A percentile compares a stretch with the other conserved stretches of the same genome.
These are phyloP conservation scores for Onychomys arenicola DNA, from an alignment of 2,797 vertebrate species.

Conservation along the genomic window DNA sequence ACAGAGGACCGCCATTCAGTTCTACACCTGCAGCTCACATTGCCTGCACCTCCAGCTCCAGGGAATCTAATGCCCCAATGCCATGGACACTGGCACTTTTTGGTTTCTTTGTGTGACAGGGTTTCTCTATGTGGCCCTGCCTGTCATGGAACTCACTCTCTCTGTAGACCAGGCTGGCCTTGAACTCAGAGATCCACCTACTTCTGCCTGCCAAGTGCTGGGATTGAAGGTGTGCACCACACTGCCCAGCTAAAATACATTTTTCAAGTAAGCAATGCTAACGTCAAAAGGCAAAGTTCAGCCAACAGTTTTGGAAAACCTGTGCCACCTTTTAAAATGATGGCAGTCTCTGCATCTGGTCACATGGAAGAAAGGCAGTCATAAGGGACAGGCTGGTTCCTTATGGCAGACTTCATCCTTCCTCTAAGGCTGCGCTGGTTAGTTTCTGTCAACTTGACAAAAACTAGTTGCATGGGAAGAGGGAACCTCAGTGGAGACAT, in stretches of 20 bases:
- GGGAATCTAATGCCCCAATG: too few species aligned
- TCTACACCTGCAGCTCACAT: background rate
- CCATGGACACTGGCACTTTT: background rate
- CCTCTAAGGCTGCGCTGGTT: background rate
- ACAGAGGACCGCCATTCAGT: background rate
- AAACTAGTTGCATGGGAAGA: background rate
- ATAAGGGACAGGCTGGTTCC: background rate
- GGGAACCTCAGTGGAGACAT: background rate
- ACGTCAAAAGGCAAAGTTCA: background rate
- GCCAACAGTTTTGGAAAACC: background rate
- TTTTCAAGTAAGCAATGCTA: background rate
- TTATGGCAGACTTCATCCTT: background rate
- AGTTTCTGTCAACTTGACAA: background rate
- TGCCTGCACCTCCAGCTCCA: background rate
- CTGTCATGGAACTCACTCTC: background rate
- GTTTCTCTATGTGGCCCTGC: background rate
- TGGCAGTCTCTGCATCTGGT: background rate
- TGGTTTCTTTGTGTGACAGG: background rate
- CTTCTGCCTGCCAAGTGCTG: background rate
- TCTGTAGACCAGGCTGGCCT: background rate
- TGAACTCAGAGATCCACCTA: background rate
- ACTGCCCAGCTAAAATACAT: background rate
- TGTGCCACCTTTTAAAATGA: background rate
- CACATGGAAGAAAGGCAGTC: background rate
- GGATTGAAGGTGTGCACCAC: background rate